phyloP scores from a whole-genome alignment of 53 echinoderm and acorn worm genomes.

The Arbacia lixula region DNA sequence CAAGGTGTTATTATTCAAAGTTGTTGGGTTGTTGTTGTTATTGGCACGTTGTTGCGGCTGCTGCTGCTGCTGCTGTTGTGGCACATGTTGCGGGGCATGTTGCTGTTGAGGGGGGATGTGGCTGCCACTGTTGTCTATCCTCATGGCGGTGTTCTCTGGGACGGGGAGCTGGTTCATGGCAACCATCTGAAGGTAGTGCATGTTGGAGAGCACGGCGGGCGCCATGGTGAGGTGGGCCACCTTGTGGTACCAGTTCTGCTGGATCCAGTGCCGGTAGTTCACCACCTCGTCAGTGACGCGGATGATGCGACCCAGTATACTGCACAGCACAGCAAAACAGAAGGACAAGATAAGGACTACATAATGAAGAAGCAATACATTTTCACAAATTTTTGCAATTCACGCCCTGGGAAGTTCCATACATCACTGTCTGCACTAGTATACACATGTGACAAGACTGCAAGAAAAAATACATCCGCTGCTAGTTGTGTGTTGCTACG shows the following conservation, averaged over 20 bases:
- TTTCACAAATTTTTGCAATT: no score
- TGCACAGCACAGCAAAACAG: no score
- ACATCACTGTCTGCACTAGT: no score
- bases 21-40: constrained; percentile 39
- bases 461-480: no score
- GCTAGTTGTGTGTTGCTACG: no score
- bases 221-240: constrained; percentile 53
- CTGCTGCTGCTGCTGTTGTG: constrained; percentile 25
- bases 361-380: no score
- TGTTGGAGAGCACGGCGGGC: constrained; percentile 16
- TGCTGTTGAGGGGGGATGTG: not conserved
- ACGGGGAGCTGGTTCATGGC: constrained; percentile 54
- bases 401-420: no score
- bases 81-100: not conserved
- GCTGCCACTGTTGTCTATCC: constrained; percentile 63
- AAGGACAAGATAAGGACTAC: no score
- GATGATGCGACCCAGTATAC: constrained; percentile 94
- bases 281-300: constrained; percentile 96
- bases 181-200: constrained; percentile 45
- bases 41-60: constrained; percentile 16
- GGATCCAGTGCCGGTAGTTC: constrained; percentile 88
- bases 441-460: no score
- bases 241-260: constrained; percentile 85
- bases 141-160: constrained; percentile 73
- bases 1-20: constrained; percentile 21